Conservation (phyloP, 2,797 vertebrate genomes). For the Arnoldichthys spilopterus region DNA sequence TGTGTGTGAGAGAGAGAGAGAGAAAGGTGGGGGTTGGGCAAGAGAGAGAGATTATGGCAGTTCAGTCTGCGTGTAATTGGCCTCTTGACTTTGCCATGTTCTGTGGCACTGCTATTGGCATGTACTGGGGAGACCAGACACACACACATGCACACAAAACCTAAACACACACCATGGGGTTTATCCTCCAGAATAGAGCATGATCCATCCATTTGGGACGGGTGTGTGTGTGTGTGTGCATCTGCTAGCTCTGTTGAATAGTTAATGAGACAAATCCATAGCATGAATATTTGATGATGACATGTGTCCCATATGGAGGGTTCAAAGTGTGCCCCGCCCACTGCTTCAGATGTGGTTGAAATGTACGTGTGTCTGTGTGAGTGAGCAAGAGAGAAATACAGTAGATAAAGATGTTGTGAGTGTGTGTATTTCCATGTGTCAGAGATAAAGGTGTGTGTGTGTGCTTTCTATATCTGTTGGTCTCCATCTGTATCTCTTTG, state of each 20-base stretch:
- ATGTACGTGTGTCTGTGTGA: conserved; percentile 32
- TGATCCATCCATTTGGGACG: conserved; percentile 25
- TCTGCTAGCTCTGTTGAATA: conserved; percentile 51
- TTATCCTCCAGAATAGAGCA: not conserved
- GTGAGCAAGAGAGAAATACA: conserved; percentile 18
- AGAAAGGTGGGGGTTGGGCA: too few species aligned
- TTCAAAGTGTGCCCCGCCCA: conserved; percentile 49
- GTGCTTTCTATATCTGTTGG: conserved; percentile 53
- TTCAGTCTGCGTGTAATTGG: conserved; percentile 71
- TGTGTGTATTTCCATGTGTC: not conserved
- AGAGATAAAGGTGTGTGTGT: conserved; percentile 57
- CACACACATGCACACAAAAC: conserved; percentile 6
- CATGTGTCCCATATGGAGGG: conserved; percentile 70
- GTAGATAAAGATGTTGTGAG: conserved; percentile 12
- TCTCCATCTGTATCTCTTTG: conserved; percentile 59
- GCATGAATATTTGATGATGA: conserved; percentile 75
- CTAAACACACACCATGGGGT: conserved; percentile 31
- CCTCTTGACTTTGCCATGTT: conserved; percentile 70
- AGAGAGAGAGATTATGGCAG: conserved; percentile 59
- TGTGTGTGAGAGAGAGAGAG: conserved; percentile 23
- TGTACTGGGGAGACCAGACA: conserved; percentile 44
- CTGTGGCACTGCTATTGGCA: conserved; percentile 62
- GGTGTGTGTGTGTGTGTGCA: conserved; percentile 42
- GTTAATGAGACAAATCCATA: conserved; percentile 71
- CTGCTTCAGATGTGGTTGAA: conserved; percentile 37